Evolutionary conservation across 2,113 vertebrate genomes (phyloP).

Genomic region (Empidonax alnorum): DNA sequence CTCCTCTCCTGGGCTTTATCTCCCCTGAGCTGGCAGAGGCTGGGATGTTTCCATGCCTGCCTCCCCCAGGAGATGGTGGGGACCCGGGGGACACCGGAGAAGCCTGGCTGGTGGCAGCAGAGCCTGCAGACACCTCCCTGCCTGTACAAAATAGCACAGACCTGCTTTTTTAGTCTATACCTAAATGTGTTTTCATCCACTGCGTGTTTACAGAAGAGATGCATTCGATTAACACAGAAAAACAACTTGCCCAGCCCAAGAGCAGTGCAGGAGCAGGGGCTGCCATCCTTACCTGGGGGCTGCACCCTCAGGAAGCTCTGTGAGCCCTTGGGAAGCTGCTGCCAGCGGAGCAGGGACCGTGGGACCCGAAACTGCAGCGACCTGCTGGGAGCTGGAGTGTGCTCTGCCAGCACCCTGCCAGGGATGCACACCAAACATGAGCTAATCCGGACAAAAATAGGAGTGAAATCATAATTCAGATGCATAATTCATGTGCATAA

Average conservation of each 20-base stretch:
- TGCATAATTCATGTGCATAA: slow-evolving; percentile 73
- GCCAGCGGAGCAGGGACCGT: background rate
- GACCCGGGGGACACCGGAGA: fast-evolving
- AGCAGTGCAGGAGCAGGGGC: background rate
- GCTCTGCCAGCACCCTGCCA: slow-evolving; percentile 35
- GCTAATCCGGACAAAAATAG: slow-evolving; percentile 70
- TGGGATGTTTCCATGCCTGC: background rate
- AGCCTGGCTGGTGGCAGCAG: background rate
- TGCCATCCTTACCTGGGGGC: fast-evolving
- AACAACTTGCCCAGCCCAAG: fast-evolving
- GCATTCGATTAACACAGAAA: background rate
- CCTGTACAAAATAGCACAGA: background rate
- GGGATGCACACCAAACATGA: slow-evolving; percentile 65
- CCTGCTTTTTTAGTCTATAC: background rate
- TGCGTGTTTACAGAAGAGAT: background rate
- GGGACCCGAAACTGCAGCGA: background rate
- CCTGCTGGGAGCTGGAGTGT: background rate
- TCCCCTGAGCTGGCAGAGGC: background rate
- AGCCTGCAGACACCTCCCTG: background rate
- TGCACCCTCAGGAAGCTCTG: background rate
- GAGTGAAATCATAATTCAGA: slow-evolving; percentile 66
- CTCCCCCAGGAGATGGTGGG: background rate
- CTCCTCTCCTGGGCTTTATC: background rate
- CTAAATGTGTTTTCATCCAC: background rate
- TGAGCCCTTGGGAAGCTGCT: background rate